A percentile compares a stretch with the other conserved stretches of the same genome.
Evolutionary conservation across 2,888 invertebrate genomes (phyloP).

Genomic region (Salpingus planirostris): DNA sequence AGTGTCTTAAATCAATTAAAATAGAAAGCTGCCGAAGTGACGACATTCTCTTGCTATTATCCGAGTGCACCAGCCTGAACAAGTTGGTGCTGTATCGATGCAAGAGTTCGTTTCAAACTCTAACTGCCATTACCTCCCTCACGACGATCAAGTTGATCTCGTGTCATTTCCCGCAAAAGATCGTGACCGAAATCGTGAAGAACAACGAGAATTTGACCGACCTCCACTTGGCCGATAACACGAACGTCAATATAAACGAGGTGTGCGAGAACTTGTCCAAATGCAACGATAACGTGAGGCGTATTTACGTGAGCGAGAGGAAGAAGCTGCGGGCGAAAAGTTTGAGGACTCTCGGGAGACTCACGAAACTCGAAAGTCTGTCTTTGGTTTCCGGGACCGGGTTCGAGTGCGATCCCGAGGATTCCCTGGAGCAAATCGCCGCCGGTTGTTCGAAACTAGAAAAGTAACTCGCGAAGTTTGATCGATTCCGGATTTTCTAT

Average conservation of each 20-base stretch:
- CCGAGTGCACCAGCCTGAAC: slow-evolving; percentile 25
- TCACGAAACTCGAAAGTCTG: slow-evolving; percentile 24
- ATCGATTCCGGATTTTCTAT: too few species aligned
- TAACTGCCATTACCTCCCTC: slow-evolving; percentile 20
- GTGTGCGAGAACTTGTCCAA: slow-evolving; percentile 27
- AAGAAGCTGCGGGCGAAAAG: slow-evolving; percentile 25
- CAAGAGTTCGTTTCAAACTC: slow-evolving; percentile 25
- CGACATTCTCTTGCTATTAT: slow-evolving; percentile 21
- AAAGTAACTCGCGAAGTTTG: too few species aligned
- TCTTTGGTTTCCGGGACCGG: slow-evolving; percentile 22
- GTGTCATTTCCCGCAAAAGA: slow-evolving; percentile 25
- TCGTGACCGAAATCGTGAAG: slow-evolving; percentile 23
- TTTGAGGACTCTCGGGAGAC: slow-evolving; percentile 23
- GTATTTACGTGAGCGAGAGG: slow-evolving; percentile 26
- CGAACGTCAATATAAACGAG: slow-evolving; percentile 26
- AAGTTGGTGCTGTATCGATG: slow-evolving; percentile 23
- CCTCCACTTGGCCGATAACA: slow-evolving; percentile 27
- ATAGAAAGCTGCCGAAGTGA: slow-evolving; percentile 27
- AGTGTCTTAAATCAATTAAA: slow-evolving; percentile 21
- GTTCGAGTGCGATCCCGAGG: slow-evolving; percentile 29
- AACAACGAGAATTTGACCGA: too few species aligned
- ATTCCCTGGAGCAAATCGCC: slow-evolving; percentile 28
- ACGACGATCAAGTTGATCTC: slow-evolving; percentile 20
- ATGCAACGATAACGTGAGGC: slow-evolving; percentile 20
- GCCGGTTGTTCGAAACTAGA: slow-evolving; percentile 28